Conservation (phyloP, 2,113 vertebrate species). For the Anthoscopus minutus region DNA sequence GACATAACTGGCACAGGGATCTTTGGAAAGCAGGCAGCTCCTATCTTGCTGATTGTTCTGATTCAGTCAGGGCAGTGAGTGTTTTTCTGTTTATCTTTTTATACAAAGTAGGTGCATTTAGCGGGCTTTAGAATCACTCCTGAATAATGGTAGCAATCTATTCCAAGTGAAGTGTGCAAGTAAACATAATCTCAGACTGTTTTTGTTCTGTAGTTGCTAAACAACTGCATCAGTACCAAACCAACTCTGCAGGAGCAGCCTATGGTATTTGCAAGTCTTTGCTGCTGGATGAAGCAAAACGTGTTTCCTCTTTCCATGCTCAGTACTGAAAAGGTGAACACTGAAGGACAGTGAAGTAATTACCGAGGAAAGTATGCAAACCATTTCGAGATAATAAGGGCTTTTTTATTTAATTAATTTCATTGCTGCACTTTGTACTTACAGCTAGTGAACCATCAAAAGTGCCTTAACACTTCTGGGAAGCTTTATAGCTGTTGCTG, state of each 20-base stretch:
- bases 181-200: background rate
- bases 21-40: background rate
- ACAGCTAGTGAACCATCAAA: background rate
- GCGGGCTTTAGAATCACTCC: background rate
- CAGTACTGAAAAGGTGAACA: background rate
- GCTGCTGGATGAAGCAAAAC: background rate
- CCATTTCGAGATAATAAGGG: background rate
- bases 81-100: fast-evolving
- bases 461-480: background rate
- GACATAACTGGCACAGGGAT: background rate
- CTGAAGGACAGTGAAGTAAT: background rate
- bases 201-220: background rate
- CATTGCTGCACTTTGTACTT: background rate
- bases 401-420: background rate
- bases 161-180: background rate
- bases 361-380: background rate
- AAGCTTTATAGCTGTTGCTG: background rate
- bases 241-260: background rate
- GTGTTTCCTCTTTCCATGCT: background rate
- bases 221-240: background rate
- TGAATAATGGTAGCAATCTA: background rate
- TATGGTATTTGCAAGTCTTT: background rate
- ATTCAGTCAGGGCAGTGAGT: background rate
- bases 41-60: background rate
- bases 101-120: background rate